A percentile compares a stretch with the other conserved stretches of the same genome.
These are phyloP conservation scores for Biston stratarius DNA, from an alignment of 2,888 invertebrate species.

Conservation along the genomic window DNA sequence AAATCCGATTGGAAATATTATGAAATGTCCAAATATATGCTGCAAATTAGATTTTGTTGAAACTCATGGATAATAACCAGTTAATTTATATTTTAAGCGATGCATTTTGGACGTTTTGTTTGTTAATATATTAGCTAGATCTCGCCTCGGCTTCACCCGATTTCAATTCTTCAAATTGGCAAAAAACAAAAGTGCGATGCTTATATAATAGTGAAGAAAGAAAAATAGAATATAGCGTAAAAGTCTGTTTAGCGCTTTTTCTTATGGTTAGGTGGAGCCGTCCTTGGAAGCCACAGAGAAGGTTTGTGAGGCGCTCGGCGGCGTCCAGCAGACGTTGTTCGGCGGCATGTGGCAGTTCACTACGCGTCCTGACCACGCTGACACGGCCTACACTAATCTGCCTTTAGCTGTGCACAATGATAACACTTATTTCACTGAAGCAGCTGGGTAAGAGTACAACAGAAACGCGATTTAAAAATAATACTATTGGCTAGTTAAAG, in stretches of 20 bases:
- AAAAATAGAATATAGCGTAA: too few species aligned
- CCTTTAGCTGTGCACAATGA: conserved; percentile 91
- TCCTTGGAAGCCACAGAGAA: conserved; percentile 81
- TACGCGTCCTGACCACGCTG: conserved; percentile 86
- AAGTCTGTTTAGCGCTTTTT: too few species aligned
- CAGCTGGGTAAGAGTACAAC: conserved; percentile 86
- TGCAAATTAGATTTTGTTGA: conserved; percentile 13
- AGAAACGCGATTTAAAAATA: neutral
- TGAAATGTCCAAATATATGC: conserved; percentile 5
- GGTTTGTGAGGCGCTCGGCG: conserved; percentile 86
- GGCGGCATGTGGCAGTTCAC: conserved; percentile 91
- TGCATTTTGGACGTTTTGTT: neutral
- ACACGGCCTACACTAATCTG: conserved; percentile 90
- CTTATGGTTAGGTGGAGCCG: conserved; percentile 72
- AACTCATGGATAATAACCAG: neutral
- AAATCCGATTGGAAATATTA: conserved; percentile 27
- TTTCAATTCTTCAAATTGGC: too few species aligned
- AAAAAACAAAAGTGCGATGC: too few species aligned
- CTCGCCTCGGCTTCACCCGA: too few species aligned
- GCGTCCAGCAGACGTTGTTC: conserved; percentile 89
- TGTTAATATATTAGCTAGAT: too few species aligned
- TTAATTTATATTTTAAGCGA: conserved; percentile 1
- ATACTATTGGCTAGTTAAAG: neutral
- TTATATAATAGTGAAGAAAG: too few species aligned
- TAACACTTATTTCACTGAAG: conserved; percentile 91